phyloP scores from a whole-genome alignment of 2,888 invertebrate genomes.

The Scaptomyza tumidula region DNA sequence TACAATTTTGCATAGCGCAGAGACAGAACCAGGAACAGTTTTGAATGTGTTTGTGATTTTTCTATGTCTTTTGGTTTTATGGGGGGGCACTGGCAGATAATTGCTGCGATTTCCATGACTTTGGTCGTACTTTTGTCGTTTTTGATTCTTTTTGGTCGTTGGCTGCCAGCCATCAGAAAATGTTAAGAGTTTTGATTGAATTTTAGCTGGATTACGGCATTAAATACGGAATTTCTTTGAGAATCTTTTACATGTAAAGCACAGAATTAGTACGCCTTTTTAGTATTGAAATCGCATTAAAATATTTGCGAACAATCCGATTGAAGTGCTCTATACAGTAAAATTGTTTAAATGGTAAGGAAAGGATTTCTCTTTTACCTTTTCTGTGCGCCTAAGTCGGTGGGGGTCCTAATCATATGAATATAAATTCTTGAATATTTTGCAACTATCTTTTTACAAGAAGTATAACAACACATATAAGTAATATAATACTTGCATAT shows the following conservation, averaged over 20 bases:
- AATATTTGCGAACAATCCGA: conserved; percentile 43
- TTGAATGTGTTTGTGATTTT: conserved; percentile 13
- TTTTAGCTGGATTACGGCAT: conserved; percentile 64
- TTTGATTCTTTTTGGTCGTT: conserved; percentile 35
- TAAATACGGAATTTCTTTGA: conserved; percentile 45
- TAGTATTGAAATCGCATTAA: conserved; percentile 39
- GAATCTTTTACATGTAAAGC: conserved; percentile 38
- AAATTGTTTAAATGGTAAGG: conserved; percentile 10
- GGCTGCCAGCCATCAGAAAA: conserved; percentile 26
- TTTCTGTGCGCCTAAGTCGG: not conserved
- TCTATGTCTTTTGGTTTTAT: conserved; percentile 21
- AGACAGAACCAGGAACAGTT: conserved; percentile 31
- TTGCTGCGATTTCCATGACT: conserved; percentile 74
- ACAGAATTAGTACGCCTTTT: conserved; percentile 49
- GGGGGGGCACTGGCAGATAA: conserved; percentile 50
- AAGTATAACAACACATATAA: not conserved
- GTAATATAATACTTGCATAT: not conserved
- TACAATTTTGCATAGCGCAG: conserved; percentile 48
- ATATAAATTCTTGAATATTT: not conserved
- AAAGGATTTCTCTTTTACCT: conserved; percentile 1
- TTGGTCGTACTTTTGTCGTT: conserved; percentile 43
- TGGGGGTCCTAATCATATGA: not conserved
- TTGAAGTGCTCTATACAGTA: conserved; percentile 33
- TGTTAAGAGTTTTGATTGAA: conserved; percentile 63
- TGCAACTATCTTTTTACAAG: not conserved